A percentile compares a stretch with the other conserved stretches of the same genome.
phyloP scores from a whole-genome alignment of 2,888 invertebrate genomes.

The Cinara cedri region DNA sequence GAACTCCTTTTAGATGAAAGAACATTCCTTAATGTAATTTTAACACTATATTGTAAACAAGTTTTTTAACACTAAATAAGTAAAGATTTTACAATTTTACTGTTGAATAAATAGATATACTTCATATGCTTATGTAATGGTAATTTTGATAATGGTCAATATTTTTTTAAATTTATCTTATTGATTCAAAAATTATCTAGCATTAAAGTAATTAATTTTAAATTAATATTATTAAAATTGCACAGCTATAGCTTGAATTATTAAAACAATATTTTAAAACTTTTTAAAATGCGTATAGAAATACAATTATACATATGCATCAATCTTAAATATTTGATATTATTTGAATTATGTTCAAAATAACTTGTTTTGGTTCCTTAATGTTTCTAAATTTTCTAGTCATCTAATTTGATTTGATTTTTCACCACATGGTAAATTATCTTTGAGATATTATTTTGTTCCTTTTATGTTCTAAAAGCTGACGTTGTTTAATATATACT shows the following conservation, averaged over 20 bases:
- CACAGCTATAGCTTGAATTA: slow-evolving; percentile 4
- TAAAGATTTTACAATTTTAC: neutral
- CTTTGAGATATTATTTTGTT: slow-evolving; percentile 27
- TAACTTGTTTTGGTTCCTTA: slow-evolving; percentile 35
- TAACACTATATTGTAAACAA: neutral
- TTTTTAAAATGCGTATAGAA: neutral
- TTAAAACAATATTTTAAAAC: neutral
- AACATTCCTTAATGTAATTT: neutral
- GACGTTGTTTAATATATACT: neutral
- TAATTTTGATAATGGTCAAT: neutral
- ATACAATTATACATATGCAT: neutral
- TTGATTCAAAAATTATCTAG: neutral
- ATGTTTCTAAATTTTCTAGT: slow-evolving; percentile 43
- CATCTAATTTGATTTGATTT: slow-evolving; percentile 12
- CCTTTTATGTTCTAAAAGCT: neutral
- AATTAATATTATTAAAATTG: neutral
- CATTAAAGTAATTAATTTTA: neutral
- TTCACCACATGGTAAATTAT: slow-evolving; percentile 2
- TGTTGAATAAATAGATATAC: neutral
- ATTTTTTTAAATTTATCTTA: neutral
- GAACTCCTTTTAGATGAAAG: slow-evolving; percentile 3
- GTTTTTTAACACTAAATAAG: neutral
- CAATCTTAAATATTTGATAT: neutral
- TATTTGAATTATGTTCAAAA: neutral
- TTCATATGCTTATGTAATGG: neutral